Conservation (phyloP, 2,797 vertebrate species). For the Pseudocheirus occidentalis region DNA sequence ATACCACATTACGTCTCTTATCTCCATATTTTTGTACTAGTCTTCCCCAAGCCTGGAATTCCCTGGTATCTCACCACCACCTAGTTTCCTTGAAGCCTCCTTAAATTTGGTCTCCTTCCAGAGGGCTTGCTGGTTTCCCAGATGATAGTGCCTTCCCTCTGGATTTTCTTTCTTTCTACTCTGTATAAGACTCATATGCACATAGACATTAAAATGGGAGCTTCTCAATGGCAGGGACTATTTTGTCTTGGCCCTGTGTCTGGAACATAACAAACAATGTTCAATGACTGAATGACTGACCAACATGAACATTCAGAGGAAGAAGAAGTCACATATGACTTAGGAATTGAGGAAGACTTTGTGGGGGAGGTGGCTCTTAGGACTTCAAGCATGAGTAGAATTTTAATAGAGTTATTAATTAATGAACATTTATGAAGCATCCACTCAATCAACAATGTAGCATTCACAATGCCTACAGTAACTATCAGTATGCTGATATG, state of each 20-base stretch:
- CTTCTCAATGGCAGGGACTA: neutral
- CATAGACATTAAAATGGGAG: neutral
- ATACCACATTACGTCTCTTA: neutral
- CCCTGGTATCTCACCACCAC: neutral
- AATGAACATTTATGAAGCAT: neutral
- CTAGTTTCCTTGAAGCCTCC: neutral
- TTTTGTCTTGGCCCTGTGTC: neutral
- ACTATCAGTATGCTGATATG: too few species aligned
- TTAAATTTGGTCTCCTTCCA: neutral
- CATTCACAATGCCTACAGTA: too few species aligned
- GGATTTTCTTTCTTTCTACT: neutral
- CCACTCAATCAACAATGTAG: too few species aligned
- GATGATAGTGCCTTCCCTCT: neutral
- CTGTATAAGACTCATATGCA: neutral
- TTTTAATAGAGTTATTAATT: neutral
- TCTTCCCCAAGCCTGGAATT: neutral
- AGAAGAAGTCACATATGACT: neutral
- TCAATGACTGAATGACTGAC: neutral
- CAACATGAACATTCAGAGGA: neutral
- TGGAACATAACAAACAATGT: neutral
- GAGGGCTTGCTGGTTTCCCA: neutral
- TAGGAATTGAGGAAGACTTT: neutral
- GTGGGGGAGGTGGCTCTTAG: neutral
- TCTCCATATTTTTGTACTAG: neutral
- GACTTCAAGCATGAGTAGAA: neutral